A percentile compares a stretch with the other conserved stretches of the same genome.
Evolutionary conservation across 2,113 vertebrate genomes (phyloP).

Genomic region (Indri indri): DNA sequence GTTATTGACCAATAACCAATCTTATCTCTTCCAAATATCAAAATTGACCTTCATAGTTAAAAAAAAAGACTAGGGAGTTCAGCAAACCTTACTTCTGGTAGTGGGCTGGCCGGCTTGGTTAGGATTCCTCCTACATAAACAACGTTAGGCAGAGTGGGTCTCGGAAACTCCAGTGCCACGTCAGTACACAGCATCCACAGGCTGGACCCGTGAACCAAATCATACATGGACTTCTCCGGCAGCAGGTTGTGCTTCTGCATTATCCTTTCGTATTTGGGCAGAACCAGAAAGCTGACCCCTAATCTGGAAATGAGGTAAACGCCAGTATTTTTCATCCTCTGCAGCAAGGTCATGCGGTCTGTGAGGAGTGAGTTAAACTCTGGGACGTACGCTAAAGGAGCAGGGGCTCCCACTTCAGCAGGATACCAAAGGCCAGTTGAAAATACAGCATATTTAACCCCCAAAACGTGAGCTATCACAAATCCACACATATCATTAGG

Average conservation of each 20-base stretch:
- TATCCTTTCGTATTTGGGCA: slow-evolving; percentile 97
- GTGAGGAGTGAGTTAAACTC: slow-evolving; percentile 99
- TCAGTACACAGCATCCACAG: slow-evolving; percentile 99
- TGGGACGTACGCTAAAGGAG: slow-evolving; percentile 95
- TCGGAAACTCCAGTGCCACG: slow-evolving; percentile 96
- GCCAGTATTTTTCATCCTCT: slow-evolving; percentile 93
- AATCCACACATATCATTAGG: slow-evolving; percentile 99
- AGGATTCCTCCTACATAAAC: slow-evolving; percentile 99
- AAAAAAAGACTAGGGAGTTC: slow-evolving; percentile 70
- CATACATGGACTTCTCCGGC: slow-evolving; percentile 92
- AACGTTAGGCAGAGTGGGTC: slow-evolving; percentile 97
- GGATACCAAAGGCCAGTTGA: slow-evolving; percentile 99
- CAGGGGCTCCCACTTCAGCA: slow-evolving; percentile 96
- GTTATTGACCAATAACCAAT: not conserved
- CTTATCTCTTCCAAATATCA: not conserved
- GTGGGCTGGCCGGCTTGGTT: slow-evolving; percentile 92
- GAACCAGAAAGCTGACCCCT: slow-evolving; percentile 94
- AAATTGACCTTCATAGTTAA: not conserved
- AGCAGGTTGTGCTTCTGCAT: slow-evolving; percentile 93
- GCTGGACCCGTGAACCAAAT: slow-evolving; percentile 94
- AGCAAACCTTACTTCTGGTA: slow-evolving; percentile 95
- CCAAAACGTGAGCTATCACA: slow-evolving; percentile 95
- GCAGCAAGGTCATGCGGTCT: slow-evolving; percentile 93
- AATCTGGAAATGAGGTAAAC: slow-evolving; percentile 95
- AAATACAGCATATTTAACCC: slow-evolving; percentile 96